Base-by-base conservation (phyloP, 2,797 vertebrate species). In the Lacerta agilis region DNA sequence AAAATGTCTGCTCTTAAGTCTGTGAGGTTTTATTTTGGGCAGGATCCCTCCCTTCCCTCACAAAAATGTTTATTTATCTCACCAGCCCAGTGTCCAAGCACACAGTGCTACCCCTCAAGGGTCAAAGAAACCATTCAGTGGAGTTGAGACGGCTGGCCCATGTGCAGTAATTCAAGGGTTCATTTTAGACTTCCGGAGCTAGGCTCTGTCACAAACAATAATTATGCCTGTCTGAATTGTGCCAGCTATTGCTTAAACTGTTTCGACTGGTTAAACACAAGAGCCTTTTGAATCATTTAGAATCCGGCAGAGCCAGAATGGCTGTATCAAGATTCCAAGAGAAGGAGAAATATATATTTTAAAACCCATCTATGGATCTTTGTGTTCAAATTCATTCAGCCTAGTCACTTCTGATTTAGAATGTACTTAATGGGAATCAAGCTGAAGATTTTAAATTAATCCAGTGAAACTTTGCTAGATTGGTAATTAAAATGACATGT, bases 131-230 rank as follows among this genome's bases (percentile, higher is more conserved):
- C 90, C 81, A 61, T 78, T 86, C 69, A 89, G 76, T 86, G 88
- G 69, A 73, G 75, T 91, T 90, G 91, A 76, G n/a, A 88, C 81
- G 78, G 72, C 87, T 88, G 91, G 93, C 90, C 89, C 9, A 79
- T 2, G 64, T 89, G 55, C 83, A 90, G 89, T 90, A 85, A 76
- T 84, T 89, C 23, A 71, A 88, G 77, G 89, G 87, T 86, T 91
- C 72, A 4, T 87, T 92, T 83, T 85, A 78, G 66, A 86, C 84
- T 94, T 66, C 55, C 85, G 82, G 87, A 90, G 86, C 69, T 78
- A 87, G 86, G 33, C 33, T 0, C 86, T 92, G 90, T 91, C 92
- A 92, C 73, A 92, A 92, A 78, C 85, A 91, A 88, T 93, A 25
- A 93, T 83, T 69, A 76, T 88, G 87, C 81, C 71, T 90, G 88